Percentiles rank a stretch among this genome's conserved stretches.
These are phyloP conservation scores for Tuta absoluta DNA, from an alignment of 2,888 invertebrate genomes.

Conservation along the genomic window DNA sequence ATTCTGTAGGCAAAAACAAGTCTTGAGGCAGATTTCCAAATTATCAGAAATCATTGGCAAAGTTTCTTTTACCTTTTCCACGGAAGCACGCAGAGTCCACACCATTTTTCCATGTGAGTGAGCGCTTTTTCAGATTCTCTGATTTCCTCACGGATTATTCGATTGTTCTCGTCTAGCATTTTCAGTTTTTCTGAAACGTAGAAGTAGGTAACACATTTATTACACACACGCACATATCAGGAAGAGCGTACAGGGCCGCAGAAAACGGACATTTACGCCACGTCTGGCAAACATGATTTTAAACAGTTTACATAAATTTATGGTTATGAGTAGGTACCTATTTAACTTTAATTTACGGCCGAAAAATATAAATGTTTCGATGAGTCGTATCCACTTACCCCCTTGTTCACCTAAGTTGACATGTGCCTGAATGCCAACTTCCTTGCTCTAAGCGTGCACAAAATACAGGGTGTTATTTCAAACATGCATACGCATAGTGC, in stretches of 20 bases:
- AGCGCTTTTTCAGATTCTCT: conserved; percentile 10
- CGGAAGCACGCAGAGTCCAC: conserved; percentile 7
- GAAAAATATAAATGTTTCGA: background rate
- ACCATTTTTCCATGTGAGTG: conserved; percentile 21
- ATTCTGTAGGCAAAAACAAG: too few relatives aligned
- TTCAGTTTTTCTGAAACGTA: conserved; percentile 19
- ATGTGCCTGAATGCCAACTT: conserved; percentile 10
- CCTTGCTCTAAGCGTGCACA: conserved; percentile 25
- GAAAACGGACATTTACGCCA: too few relatives aligned
- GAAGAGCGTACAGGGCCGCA: too few relatives aligned
- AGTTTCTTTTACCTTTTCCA: conserved; percentile 21
- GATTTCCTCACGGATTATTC: conserved; percentile 10
- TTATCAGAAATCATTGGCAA: too few relatives aligned
- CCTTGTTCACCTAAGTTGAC: conserved; percentile 20
- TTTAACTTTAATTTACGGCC: too few relatives aligned
- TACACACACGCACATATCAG: too few relatives aligned
- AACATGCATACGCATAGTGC: conserved; percentile 9
- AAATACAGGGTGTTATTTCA: conserved; percentile 13
- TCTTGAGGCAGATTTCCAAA: too few relatives aligned
- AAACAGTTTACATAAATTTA: too few relatives aligned
- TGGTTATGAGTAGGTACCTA: background rate
- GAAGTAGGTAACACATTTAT: background rate
- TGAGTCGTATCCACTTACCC: conserved; percentile 11
- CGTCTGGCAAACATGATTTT: too few relatives aligned
- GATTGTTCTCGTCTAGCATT: conserved; percentile 11